Evolutionary conservation across 2,113 vertebrate species (phyloP), one percentile per base, ranked within the genome.

Genomic region (Pantherophis guttatus): DNA sequence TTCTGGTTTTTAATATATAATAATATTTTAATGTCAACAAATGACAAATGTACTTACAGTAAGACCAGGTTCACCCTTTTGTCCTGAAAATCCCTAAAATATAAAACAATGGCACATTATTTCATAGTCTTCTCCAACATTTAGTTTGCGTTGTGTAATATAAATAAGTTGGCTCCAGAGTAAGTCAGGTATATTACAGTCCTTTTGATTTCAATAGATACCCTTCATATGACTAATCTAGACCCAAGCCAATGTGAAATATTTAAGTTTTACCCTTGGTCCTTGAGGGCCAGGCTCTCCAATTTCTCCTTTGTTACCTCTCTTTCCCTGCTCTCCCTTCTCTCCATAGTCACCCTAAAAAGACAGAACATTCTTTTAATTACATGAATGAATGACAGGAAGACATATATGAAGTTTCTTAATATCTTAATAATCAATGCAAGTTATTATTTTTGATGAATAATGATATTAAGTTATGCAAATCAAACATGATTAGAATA

Each of bases 21-120:
- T 39, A 59, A n/a, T 52, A 39, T 26, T 85, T 85, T 85, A 48
- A 62, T 90, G 23, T 39, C 11, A 59, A 44, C 39, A 58, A 87
- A 75, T n/a, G 23, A 29, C 10, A 54, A 23, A 29, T n/a, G n/a
- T 95, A 98, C 98, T 98, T 95, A 99, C 98, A 0, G 97, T 98
- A 87, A 99, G 97, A 65, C 98, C 98, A 19, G 96, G 93, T 86
- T 98, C 98, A 54, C 98, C 98, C 93, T 98, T 99, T 59, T 95
- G 96, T 95, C 98, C 98, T 92, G 81, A 93, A 91, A 53, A 96
- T 52, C 98, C 98, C 99, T 99, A 93, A 50, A 96, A 96, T 94
- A 0, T 0, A 39, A 92, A 93, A 93, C 81, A 95, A 93, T 29
- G 58, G 62, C 9, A 92, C 33, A 91, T 96, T 96, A 96, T 0